A percentile compares a stretch with the other conserved stretches of the same genome.
phyloP scores from a whole-genome alignment of 2,113 vertebrate species.

The Elgaria multicarinata region DNA sequence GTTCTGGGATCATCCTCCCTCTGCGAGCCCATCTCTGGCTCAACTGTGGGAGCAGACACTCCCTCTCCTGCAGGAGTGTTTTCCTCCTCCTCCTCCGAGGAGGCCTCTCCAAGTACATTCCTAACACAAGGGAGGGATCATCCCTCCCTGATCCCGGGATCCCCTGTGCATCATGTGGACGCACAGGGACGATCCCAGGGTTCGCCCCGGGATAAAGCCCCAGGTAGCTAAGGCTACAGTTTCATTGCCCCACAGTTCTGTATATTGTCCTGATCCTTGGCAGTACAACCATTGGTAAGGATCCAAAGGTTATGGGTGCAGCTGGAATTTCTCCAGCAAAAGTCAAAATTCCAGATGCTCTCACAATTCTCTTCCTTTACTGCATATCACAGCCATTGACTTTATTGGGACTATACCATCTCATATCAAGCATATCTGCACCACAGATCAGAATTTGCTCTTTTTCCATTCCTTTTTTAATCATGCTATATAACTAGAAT shows the following conservation, averaged over 20 bases:
- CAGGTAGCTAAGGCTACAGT: no score
- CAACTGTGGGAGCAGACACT: no score
- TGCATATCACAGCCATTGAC: not conserved
- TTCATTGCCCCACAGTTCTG: not conserved
- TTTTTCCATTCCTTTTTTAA: not conserved
- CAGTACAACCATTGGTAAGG: not conserved
- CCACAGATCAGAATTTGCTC: not conserved
- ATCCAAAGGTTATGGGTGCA: not conserved
- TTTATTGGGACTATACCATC: not conserved
- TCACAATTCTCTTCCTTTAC: not conserved
- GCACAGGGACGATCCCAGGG: no score
- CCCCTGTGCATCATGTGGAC: no score
- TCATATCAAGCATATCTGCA: not conserved
- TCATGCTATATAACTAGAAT: slow-evolving; percentile 8
- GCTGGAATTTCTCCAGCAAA: not conserved
- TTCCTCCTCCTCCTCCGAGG: no score
- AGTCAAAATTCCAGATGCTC: not conserved
- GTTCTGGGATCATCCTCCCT: no score
- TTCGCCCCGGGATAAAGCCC: no score
- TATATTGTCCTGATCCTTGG: not conserved
- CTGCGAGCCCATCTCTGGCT: no score
- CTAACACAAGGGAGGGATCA: no score
- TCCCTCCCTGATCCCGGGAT: no score
- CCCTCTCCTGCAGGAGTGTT: no score
- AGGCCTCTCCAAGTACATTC: no score